Evolutionary conservation across 2,113 vertebrate species (phyloP), one percentile per base, ranked within the genome.

Genomic region (Otolemur garnettii): DNA sequence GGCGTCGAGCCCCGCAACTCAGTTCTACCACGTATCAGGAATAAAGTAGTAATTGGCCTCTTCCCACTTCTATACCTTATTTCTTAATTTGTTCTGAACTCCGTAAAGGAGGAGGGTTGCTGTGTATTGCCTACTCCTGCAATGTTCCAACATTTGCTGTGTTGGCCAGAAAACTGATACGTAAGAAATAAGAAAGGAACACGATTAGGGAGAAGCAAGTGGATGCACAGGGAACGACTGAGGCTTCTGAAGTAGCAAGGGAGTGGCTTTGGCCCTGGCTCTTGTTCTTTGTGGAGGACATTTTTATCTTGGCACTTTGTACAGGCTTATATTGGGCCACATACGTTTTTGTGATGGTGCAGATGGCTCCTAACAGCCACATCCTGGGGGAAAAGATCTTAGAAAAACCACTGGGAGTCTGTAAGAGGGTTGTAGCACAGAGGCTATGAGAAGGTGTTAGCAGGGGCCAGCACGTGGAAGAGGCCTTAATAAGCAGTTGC

Each of bases 81-180:
- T 93, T 90, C 71, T 92, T 26, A n/a, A 50, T 97, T 96, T 93
- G 92, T 62, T 72, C 93, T 84, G 77, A 91, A 83, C 33, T 80
- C 38, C 22, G 59, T 87, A 82, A 80, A 94, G 85, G 50, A 89
- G 77, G 26, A 60, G 55, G 75, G 21, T 45, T 83, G 28, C 74
- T 72, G 55, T 94, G 64, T 28, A 42, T 8, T 83, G 87, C 57
- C 45, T 35, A n/a, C 78, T 59, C 81, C 77, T 87, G 78, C 53
- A 21, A 21, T 3, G 45, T 87, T 87, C 42, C 75, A 90, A 57
- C 15, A 0, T 59, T 57, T 42, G n/a, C 28, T 85, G 79, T 53
- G 28, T 35, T 82, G 82, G 85, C 90, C 57, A 79, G 87, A 83
- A 97, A 79, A 60, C 14, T 35, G 79, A 30, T n/a, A 82, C 24